phyloP scores from a whole-genome alignment of 2,888 invertebrate species.

The Hemicrepidius hirtus region DNA sequence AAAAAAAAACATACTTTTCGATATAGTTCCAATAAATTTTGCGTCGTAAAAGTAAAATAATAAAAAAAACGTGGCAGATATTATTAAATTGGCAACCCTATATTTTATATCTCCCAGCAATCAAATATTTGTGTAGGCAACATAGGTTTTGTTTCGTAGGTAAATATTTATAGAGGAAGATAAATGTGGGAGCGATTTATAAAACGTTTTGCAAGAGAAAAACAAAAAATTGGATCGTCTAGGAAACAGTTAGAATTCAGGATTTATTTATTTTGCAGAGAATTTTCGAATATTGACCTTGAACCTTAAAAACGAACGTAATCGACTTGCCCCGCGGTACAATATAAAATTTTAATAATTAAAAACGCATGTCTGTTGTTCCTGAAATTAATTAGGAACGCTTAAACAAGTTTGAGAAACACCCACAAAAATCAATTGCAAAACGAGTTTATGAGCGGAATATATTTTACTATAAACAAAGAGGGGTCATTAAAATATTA shows the following conservation, averaged over 20 bases:
- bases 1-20: no score
- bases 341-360: constrained; percentile 2
- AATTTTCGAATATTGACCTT: not conserved
- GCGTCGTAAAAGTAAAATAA: not conserved
- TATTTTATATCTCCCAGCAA: constrained; percentile 6
- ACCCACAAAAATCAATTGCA: no score
- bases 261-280: not conserved
- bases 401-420: not conserved
- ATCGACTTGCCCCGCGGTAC: not conserved
- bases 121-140: constrained; percentile 26
- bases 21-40: not conserved
- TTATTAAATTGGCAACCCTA: constrained; percentile 24
- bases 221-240: not conserved
- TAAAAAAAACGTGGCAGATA: not conserved
- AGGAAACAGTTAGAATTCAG: not conserved
- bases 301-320: constrained; percentile 14
- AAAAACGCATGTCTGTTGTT: not conserved
- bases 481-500: no score
- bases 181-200: constrained; percentile 13
- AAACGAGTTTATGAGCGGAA: no score
- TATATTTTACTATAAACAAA: no score
- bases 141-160: constrained; percentile 9
- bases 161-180: constrained; percentile 22
- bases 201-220: constrained; percentile 2
- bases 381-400: not conserved